Base-by-base conservation (phyloP, 2,113 vertebrate species). In the Terrapene triunguis region DNA sequence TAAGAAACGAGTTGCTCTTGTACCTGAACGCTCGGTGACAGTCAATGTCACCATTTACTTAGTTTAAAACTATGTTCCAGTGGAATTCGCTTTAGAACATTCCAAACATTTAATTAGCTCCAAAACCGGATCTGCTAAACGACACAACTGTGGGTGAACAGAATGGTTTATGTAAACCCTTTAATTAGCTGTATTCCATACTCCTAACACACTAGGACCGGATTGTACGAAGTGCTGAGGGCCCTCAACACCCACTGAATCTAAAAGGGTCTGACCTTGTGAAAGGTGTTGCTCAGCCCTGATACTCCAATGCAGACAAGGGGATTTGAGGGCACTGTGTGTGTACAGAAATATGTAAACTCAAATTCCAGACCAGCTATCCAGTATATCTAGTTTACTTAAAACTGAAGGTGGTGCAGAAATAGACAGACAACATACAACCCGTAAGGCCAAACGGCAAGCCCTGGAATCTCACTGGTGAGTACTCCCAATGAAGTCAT, bases 1-100 rank as follows among this genome's bases (percentile, higher is more conserved):
- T 85, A 92, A 96, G 74, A 97, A 93, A 96, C 29, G 89, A 95
- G 87, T 90, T 82, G 76, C 87, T 88, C 55, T 92, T 91, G 89
- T 85, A 95, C 95, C 81, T 92, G 62, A 92, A 87, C 5, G 95
- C 89, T 29, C 85, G 82, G 48, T 65, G 50, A 93, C 72, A 0
- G 21, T 8, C 17, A 59, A 87, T 29, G 13, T 10, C 32, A 38
- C 48, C 47, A 25, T 74, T 80, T 19, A 90, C 65, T 90, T 84
- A 54, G 53, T 35, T 69, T 69, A 1, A 69, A 72, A 35, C 4
- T 10, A 54, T 57, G 42, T 85, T 93, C 84, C 83, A 92, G 1
- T 13, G 29, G 59, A 84, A 92, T 8, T 65, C 8, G 1, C 29
- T 38, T 76, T 76, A 13, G 35, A 50, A 11, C n/a, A 47, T 47